phyloP scores from a whole-genome alignment of 1,140 invertebrate genomes.

The Halesus radiatus region DNA sequence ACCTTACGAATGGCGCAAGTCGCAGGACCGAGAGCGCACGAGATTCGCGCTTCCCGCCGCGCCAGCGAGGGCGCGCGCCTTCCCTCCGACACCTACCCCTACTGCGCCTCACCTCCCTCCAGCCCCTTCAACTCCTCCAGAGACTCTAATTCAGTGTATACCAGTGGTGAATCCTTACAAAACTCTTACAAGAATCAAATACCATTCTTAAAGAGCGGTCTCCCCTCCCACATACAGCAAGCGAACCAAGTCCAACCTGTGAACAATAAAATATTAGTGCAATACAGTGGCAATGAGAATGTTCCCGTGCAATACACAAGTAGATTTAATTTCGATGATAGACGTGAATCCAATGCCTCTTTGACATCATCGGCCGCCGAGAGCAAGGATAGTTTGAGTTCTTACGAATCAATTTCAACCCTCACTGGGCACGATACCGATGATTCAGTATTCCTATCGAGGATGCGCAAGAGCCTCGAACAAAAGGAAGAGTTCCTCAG shows the following conservation, averaged over 20 bases:
- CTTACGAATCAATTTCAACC: constrained; percentile 77
- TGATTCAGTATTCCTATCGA: constrained; percentile 77
- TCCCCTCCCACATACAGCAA: constrained; percentile 35
- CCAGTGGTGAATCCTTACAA: constrained; percentile 45
- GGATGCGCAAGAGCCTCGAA: constrained; percentile 85
- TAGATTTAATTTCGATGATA: constrained; percentile 59
- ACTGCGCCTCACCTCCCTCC: constrained; percentile 52
- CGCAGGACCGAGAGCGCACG: constrained; percentile 63
- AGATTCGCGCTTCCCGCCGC: constrained; percentile 64
- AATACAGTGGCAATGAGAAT: constrained; percentile 48
- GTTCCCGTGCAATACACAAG: constrained; percentile 49
- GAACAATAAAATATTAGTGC: constrained; percentile 43
- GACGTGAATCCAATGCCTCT: constrained; percentile 73
- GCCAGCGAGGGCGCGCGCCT: constrained; percentile 68
- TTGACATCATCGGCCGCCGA: constrained; percentile 72
- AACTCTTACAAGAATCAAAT: constrained; percentile 52
- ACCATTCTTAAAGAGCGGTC: constrained; percentile 40
- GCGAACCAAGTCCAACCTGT: constrained; percentile 31
- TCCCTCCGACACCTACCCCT: constrained; percentile 32
- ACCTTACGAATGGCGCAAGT: constrained; percentile 60
- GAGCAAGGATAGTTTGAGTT: constrained; percentile 76
- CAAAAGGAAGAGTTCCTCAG: constrained; percentile 90
- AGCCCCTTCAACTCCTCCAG: constrained; percentile 52
- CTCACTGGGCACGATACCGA: constrained; percentile 76
- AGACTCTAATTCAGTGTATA: constrained; percentile 51